Conservation (phyloP, 1,140 invertebrate genomes). For the Acyrthosiphon pisum region DNA sequence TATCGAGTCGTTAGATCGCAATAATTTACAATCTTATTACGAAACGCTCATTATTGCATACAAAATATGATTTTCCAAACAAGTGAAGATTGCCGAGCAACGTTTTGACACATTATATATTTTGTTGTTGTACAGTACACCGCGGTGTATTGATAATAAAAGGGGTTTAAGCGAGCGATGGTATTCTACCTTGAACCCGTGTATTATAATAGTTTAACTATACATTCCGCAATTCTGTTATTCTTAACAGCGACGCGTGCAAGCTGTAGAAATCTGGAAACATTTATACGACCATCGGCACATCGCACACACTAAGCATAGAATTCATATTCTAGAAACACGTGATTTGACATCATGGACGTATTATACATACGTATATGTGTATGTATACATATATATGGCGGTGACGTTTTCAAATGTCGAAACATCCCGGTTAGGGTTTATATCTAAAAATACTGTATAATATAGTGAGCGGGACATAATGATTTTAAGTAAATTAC, state of each 20-base stretch:
- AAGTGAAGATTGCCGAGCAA: neutral
- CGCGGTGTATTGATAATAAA: neutral
- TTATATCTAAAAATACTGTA: neutral
- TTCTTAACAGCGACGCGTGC: neutral
- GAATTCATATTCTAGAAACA: neutral
- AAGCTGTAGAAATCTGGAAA: neutral
- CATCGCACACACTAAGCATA: neutral
- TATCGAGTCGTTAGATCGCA: neutral
- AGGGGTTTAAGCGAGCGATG: neutral
- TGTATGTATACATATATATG: no score
- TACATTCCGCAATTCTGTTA: neutral
- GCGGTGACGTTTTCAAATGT: no score
- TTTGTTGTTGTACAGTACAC: neutral
- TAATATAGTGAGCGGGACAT: no score
- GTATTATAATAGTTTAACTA: neutral
- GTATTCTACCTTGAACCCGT: constrained; percentile 21
- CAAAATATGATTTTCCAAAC: neutral
- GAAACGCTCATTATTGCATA: neutral
- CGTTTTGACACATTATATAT: no score
- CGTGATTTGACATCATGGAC: neutral
- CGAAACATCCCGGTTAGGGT: neutral
- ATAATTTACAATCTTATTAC: neutral
- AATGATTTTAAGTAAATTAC: no score
- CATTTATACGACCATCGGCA: neutral
- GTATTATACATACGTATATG: neutral